Evolutionary conservation across 2,888 invertebrate species (phyloP), one percentile per base, ranked within the genome.

Genomic region (Habroteleia sp.): DNA sequence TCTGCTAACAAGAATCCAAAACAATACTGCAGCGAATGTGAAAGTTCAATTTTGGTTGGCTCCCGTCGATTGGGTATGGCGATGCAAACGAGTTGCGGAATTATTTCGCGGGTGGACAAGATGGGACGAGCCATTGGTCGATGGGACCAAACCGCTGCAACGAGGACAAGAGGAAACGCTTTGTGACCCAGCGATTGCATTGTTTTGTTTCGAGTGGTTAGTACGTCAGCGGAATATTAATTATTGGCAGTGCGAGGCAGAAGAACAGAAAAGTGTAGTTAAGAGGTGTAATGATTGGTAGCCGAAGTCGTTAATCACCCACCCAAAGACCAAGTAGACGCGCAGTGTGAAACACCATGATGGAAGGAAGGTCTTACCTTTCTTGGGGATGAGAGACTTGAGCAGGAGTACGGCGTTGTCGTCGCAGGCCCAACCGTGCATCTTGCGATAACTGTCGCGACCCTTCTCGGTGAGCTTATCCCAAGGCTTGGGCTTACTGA

Each of bases 381-480:
- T 97, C 92, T 96, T 97, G 89, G 97, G 97, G 91, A 98, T 97
- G 89, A 99, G 94, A 80, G 97, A 96, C 91, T 99, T 99, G 89
- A 99, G 94, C 83, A 98, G 94, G 92, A 97, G 93, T 85, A 99
- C 96, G 85, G 99, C 98, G 85, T 95, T 95, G 88, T 98, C 98
- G 91, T 99, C 99, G 89, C 96, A 96, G 80, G 98, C 97, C 99
- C 99, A 99, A 84, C 97, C 97, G 90, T 98, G 97, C 97, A 99
- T 99, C 91, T 99, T 98, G 85, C 99, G 92, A 91, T 99, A 99
- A 83, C 98, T 98, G 91, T 99, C 99, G 60, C 99, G 92, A 25
- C 99, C 99, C 89, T 99, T 99, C 91, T 99, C 99, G 66, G 99
- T 99, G 86, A 99, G 91, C 90, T 99, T 99, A 91, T 98, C 98